Evolutionary conservation across 2,113 vertebrate genomes (phyloP).

Genomic region (Manacus vitellinus): DNA sequence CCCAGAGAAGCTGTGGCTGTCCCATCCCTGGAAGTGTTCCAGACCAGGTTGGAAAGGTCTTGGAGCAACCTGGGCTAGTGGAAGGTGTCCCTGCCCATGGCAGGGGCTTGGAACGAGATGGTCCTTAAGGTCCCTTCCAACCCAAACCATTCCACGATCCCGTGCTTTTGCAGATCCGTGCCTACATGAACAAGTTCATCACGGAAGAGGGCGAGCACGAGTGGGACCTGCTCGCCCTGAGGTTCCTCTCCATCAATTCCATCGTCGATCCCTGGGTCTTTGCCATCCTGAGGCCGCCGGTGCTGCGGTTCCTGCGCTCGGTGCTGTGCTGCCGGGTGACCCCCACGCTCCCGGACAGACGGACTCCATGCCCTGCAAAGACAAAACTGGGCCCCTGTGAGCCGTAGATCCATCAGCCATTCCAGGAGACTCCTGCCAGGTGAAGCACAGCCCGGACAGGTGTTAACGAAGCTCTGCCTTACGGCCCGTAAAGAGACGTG

Average conservation of each 20-base stretch:
- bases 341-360: neutral
- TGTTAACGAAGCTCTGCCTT: neutral
- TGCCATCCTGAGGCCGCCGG: slow-evolving; percentile 85
- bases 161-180: slow-evolving; percentile 77
- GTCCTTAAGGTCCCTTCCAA: fast-evolving
- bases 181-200: slow-evolving; percentile 80
- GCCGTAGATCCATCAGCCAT: neutral
- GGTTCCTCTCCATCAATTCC: slow-evolving; percentile 89
- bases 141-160: neutral
- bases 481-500: neutral
- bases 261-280: slow-evolving; percentile 95
- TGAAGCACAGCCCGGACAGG: neutral
- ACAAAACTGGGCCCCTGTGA: slow-evolving; percentile 7
- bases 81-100: neutral
- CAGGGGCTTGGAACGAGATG: fast-evolving
- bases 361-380: neutral
- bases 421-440: neutral
- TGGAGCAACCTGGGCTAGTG: fast-evolving
- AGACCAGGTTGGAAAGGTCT: fast-evolving
- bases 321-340: slow-evolving; percentile 70
- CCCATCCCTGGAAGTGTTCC: neutral
- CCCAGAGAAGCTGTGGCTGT: neutral
- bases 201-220: neutral
- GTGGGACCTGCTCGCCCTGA: slow-evolving; percentile 81
- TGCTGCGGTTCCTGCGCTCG: slow-evolving; percentile 81